Conservation (phyloP, 2,888 invertebrate genomes). For the Timandra comae region DNA sequence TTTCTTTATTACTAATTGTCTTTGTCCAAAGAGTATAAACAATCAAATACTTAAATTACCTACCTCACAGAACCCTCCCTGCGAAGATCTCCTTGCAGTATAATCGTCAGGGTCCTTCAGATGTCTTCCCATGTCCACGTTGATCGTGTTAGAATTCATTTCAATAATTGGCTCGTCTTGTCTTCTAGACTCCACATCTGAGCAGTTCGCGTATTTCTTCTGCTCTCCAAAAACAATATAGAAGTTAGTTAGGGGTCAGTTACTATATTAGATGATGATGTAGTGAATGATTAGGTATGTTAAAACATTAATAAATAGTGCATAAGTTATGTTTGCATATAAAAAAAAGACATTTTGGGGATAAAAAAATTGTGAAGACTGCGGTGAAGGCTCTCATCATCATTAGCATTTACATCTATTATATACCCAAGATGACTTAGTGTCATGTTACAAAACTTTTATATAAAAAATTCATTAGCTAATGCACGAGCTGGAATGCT, state of each 20-base stretch:
- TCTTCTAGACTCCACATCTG: conserved; percentile 50
- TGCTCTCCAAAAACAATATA: too few species aligned
- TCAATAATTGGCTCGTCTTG: conserved; percentile 22
- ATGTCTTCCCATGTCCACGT: conserved; percentile 57
- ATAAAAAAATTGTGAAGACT: too few species aligned
- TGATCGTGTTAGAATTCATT: conserved; percentile 22
- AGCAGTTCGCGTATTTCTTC: conserved; percentile 68
- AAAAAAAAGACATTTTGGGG: too few species aligned
- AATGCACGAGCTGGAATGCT: not conserved
- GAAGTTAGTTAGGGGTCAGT: too few species aligned
- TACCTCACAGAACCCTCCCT: conserved; percentile 68
- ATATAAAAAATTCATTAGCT: not conserved
- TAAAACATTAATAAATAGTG: too few species aligned
- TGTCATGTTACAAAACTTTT: not conserved
- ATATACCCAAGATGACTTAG: too few species aligned
- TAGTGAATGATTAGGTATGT: too few species aligned
- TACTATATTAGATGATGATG: too few species aligned
- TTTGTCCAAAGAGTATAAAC: not conserved
- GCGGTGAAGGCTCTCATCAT: too few species aligned
- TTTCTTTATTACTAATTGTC: not conserved
- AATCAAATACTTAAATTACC: not conserved
- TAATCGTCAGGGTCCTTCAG: conserved; percentile 56
- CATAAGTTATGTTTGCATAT: too few species aligned
- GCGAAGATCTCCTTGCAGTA: conserved; percentile 50
- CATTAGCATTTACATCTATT: too few species aligned